These are phyloP conservation scores for Caiman crocodilus DNA, from an alignment of 2,797 vertebrate species.

Conservation along the genomic window DNA sequence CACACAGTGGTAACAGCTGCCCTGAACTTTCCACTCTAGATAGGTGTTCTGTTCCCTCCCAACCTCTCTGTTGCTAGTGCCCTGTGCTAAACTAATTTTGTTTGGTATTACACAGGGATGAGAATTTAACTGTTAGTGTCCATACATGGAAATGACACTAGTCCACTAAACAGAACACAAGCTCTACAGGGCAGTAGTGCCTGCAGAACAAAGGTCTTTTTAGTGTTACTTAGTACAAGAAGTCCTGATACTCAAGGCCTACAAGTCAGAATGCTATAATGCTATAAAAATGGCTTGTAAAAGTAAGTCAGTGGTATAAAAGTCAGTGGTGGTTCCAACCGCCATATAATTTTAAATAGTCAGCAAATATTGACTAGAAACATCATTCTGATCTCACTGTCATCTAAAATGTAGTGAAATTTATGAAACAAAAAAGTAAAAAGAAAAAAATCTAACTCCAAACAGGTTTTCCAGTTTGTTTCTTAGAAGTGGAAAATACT, in stretches of 20 bases:
- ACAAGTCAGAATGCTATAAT: neutral
- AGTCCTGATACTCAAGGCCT: neutral
- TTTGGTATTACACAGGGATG: neutral
- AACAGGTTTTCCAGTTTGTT: fast-evolving
- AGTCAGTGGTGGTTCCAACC: neutral
- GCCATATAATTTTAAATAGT: neutral
- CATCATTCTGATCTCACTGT: neutral
- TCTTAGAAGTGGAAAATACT: neutral
- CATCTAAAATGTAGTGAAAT: neutral
- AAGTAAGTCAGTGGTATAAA: too few species aligned
- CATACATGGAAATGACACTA: neutral
- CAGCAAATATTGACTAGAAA: neutral
- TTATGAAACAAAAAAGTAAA: neutral
- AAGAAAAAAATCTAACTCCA: neutral
- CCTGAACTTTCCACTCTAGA: neutral
- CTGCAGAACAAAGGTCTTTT: neutral
- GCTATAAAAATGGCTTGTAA: neutral
- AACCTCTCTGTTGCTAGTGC: fast-evolving
- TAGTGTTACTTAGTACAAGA: neutral
- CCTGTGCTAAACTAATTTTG: neutral
- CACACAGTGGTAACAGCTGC: neutral
- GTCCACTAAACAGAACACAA: neutral
- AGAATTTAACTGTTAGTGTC: neutral
- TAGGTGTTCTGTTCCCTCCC: constrained; percentile 9
- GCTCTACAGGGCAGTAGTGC: neutral